These are phyloP conservation scores for Smittia sp. DNA, from an alignment of 2,888 invertebrate species.

Conservation along the genomic window DNA sequence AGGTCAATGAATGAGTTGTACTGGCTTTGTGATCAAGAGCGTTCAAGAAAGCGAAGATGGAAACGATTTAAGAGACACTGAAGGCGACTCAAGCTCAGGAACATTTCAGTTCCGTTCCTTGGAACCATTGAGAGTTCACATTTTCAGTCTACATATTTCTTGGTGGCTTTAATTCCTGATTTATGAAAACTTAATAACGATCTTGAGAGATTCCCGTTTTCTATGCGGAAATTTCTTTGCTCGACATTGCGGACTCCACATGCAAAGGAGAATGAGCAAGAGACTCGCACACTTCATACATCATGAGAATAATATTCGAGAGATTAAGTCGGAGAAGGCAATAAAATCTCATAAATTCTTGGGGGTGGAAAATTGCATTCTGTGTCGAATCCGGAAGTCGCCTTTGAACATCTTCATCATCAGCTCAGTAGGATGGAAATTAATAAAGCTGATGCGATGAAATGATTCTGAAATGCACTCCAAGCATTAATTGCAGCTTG, in stretches of 20 bases:
- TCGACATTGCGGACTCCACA: not conserved
- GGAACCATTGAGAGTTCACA: not conserved
- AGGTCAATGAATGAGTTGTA: not conserved
- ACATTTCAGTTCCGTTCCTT: too few relatives aligned
- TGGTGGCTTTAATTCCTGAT: constrained; percentile 5
- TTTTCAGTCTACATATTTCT: not conserved
- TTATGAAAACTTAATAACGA: constrained; percentile 4
- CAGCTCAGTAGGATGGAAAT: too few relatives aligned
- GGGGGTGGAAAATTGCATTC: too few relatives aligned
- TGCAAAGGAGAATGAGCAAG: not conserved
- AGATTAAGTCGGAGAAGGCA: not conserved
- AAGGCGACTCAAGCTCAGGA: not conserved
- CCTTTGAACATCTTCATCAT: too few relatives aligned
- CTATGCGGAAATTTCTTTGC: not conserved
- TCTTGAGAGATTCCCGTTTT: not conserved
- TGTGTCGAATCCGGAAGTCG: too few relatives aligned
- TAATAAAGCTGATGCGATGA: too few relatives aligned
- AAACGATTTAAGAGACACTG: too few relatives aligned
- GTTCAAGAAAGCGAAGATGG: too few relatives aligned
- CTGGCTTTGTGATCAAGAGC: too few relatives aligned
- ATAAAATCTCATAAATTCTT: constrained; percentile 17
- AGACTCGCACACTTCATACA: not conserved
- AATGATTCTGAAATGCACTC: too few relatives aligned
- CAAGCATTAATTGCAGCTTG: too few relatives aligned
- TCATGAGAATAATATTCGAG: not conserved